Percentiles rank a stretch among this genome's conserved stretches.
These are phyloP conservation scores for Polia nebulosa DNA, from an alignment of 2,888 invertebrate genomes.

Conservation along the genomic window DNA sequence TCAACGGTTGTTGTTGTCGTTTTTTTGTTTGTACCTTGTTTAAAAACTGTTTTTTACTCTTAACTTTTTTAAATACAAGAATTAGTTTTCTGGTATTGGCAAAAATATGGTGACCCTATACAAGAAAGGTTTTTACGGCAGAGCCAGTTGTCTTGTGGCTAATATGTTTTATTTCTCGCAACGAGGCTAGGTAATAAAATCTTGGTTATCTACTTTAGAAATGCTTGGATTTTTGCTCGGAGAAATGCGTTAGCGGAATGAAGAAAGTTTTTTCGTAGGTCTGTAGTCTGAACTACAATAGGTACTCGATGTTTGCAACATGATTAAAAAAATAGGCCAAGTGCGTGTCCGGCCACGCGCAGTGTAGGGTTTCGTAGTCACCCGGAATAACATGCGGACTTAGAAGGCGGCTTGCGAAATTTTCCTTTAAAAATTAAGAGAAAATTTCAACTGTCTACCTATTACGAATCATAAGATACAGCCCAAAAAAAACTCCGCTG, in stretches of 20 bases:
- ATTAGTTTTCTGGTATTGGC: slow-evolving; percentile 16
- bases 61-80: too few relatives aligned
- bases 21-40: too few relatives aligned
- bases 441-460: too few relatives aligned
- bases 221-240: slow-evolving; percentile 56
- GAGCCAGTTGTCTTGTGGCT: slow-evolving; percentile 64
- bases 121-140: slow-evolving; percentile 57
- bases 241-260: slow-evolving; percentile 36
- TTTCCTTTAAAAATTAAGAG: too few relatives aligned
- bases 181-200: slow-evolving; percentile 63
- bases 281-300: slow-evolving; percentile 19
- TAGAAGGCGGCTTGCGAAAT: too few relatives aligned
- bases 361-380: too few relatives aligned
- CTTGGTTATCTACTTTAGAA: slow-evolving; percentile 67
- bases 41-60: too few relatives aligned
- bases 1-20: too few relatives aligned
- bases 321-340: neutral
- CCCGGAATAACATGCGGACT: too few relatives aligned
- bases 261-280: slow-evolving; percentile 24
- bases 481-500: too few relatives aligned
- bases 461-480: too few relatives aligned
- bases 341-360: too few relatives aligned
- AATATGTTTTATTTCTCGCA: slow-evolving; percentile 66
- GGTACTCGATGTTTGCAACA: neutral
- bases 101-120: slow-evolving; percentile 56